A percentile compares a stretch with the other conserved stretches of the same genome.
Conservation (phyloP, 2,113 vertebrate species). For the Cheirogaleus medius region DNA sequence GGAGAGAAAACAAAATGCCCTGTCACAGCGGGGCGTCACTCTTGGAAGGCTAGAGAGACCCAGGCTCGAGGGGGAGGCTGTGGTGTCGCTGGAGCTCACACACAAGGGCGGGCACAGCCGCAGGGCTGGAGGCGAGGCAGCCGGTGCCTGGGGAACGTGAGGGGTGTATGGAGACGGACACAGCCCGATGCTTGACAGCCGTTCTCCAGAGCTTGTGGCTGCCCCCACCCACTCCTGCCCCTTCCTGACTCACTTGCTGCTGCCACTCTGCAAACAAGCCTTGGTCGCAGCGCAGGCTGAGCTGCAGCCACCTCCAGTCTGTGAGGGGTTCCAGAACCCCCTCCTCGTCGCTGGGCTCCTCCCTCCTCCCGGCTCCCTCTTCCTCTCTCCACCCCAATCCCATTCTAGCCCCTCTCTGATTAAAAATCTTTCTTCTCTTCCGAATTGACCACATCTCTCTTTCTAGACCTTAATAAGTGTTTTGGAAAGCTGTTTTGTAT, state of each 20-base stretch:
- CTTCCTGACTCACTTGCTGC: neutral
- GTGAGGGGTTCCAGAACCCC: neutral
- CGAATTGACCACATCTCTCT: neutral
- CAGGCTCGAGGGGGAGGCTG: neutral
- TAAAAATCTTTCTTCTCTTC: neutral
- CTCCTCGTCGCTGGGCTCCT: neutral
- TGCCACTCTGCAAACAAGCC: neutral
- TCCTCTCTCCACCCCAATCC: neutral
- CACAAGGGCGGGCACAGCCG: accelerated
- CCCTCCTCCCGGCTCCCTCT: neutral
- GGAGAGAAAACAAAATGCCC: neutral
- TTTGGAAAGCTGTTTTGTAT: neutral
- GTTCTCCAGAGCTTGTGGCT: neutral
- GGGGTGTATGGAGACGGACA: neutral
- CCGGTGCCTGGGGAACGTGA: neutral
- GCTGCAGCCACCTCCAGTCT: neutral
- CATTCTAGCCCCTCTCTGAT: neutral
- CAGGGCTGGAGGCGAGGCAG: neutral
- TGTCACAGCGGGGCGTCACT: accelerated
- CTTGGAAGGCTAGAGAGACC: neutral
- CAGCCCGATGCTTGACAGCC: neutral
- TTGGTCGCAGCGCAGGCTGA: neutral
- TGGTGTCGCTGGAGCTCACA: neutral
- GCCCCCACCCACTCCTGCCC: neutral
- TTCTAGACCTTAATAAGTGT: neutral